Evolutionary conservation across 2,113 vertebrate species (phyloP), one percentile per base, ranked within the genome.

Genomic region (Chloropsis cyanopogon): DNA sequence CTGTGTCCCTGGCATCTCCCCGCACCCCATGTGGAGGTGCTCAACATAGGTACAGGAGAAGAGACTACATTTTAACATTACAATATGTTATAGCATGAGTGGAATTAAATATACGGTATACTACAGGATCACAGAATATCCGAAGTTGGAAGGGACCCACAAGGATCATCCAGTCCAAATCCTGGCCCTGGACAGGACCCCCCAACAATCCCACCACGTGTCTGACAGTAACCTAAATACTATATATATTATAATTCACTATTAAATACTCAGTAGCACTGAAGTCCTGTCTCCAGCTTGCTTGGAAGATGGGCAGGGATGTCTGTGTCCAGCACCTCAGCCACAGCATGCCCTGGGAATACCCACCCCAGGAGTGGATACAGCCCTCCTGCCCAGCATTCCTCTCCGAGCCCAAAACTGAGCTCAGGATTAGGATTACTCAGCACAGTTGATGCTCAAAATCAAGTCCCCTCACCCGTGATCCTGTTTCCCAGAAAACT

Each of bases 381-480:
- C 4, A 1, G 28, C 39, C 37, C 54, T 66, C 52, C 60, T 8
- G 2, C 11, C 17, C 37, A 37, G 37, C 81, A 49, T 33, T 35
- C 9, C 7, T 17, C 33, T 42, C n/a, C 68, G 37, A n/a, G 19
- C 31, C 50, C 56, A 22, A 12, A 3, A n/a, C 9, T 3, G 2
- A 52, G 69, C 68, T 81, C 59, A 56, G n/a, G 33, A 41, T 14
- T 7, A 5, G 4, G 1, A 39, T 2, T 1, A 1, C 60, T 18
- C 0, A 0, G 50, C 41, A 8, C 46, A 29, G 66, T 0, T 21
- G 39, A 79, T 8, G 26, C 19, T 69, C 61, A 14, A 0, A 52
- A 25, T 4, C 0, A 0, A 66, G 9, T 20, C 31, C 41, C 50
- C 63, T 69, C 10, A 1, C 33, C 66, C 4, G 0, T 2, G n/a